Evolutionary conservation across 2,888 invertebrate genomes (phyloP).

Genomic region (Pollenia labialis): DNA sequence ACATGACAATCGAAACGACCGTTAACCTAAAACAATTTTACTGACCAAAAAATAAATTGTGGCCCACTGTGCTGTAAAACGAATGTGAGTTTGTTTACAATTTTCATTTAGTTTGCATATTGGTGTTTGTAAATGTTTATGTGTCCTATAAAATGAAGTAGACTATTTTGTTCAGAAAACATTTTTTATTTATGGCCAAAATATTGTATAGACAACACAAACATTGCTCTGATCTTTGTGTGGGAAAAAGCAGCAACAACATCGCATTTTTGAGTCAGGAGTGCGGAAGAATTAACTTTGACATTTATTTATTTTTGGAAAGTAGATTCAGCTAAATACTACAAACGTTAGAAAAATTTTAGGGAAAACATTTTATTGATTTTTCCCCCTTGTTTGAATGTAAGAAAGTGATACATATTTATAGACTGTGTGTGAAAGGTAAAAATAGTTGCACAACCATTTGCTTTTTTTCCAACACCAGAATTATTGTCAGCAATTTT

Average conservation of each 20-base stretch:
- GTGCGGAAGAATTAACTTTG: not conserved
- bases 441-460: too few relatives aligned
- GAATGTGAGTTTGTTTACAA: too few relatives aligned
- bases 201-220: not conserved
- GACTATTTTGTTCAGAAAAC: not conserved
- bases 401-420: not conserved
- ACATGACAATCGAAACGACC: too few relatives aligned
- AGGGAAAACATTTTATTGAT: slow-evolving; percentile 6
- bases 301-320: slow-evolving; percentile 3
- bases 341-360: not conserved
- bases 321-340: slow-evolving; percentile 2
- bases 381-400: not conserved
- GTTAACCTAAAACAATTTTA: too few relatives aligned
- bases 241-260: not conserved
- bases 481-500: too few relatives aligned
- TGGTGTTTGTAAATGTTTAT: slow-evolving; percentile 14
- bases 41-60: too few relatives aligned
- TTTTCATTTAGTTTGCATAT: not conserved
- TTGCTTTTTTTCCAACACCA: too few relatives aligned
- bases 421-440: not conserved
- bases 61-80: too few relatives aligned
- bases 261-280: not conserved
- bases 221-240: not conserved
- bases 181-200: slow-evolving; percentile 20
- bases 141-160: slow-evolving; percentile 3